Evolutionary conservation across 37 sponge, comb jelly and placozoan genomes (phyloP).

Genomic region (Halisarca cf. caerulea): DNA sequence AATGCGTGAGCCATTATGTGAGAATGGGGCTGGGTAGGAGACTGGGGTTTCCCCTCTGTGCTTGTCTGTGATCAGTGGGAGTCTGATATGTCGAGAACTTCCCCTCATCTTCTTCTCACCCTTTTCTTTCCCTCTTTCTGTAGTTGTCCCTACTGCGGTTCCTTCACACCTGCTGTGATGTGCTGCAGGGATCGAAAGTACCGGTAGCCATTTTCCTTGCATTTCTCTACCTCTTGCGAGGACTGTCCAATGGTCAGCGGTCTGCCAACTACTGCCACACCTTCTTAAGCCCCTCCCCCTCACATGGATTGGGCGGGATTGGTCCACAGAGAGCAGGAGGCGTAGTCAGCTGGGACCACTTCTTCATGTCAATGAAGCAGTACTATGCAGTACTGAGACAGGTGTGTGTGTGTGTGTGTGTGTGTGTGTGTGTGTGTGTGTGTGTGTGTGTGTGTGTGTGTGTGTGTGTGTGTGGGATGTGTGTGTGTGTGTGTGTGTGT

Average conservation of each 20-base stretch:
- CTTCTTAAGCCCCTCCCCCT: conserved; percentile 63
- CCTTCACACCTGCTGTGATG: conserved; percentile 71
- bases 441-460: background rate
- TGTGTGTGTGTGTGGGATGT: no score
- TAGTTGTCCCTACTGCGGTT: conserved; percentile 90
- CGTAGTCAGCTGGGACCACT: conserved; percentile 92
- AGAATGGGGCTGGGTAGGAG: no score
- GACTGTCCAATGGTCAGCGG: conserved; percentile 59
- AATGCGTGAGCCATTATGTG: no score
- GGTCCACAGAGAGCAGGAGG: conserved; percentile 60
- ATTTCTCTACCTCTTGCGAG: conserved; percentile 87
- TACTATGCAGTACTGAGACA: conserved; percentile 73
- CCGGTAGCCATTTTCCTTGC: conserved; percentile 81
- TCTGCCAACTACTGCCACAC: conserved; percentile 83
- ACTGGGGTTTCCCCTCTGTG: no score
- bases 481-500: background rate
- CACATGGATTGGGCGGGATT: conserved; percentile 21
- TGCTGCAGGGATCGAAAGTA: conserved; percentile 36
- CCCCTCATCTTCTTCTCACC: no score
- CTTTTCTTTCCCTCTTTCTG: conserved; percentile 9
- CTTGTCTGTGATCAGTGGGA: no score
- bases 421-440: background rate
- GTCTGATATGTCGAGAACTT: no score
- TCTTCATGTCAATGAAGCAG: conserved; percentile 88
- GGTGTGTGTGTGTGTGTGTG: conserved; percentile 25